Percentiles rank a stretch among this genome's conserved stretches.
These are phyloP conservation scores for Eurytoma californica DNA, from an alignment of 2,888 invertebrate genomes.

Conservation along the genomic window DNA sequence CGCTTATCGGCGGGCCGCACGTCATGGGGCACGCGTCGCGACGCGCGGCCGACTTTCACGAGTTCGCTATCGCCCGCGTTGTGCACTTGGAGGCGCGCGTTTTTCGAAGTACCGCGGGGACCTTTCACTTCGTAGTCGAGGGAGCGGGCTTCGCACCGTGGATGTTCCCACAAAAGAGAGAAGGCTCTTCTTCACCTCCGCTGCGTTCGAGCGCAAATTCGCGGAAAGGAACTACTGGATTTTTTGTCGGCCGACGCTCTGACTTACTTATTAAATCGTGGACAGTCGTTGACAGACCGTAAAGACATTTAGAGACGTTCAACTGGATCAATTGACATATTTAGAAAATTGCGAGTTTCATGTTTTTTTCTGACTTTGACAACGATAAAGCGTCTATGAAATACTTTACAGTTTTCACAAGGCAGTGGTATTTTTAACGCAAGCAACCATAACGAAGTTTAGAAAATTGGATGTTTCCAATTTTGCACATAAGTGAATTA, in stretches of 20 bases:
- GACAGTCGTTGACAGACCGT: too few relatives aligned
- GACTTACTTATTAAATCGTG: background rate
- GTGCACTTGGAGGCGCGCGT: constrained; percentile 30
- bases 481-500: too few relatives aligned
- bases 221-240: background rate
- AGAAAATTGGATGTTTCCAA: too few relatives aligned
- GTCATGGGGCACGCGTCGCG: constrained; percentile 7
- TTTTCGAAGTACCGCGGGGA: constrained; percentile 57
- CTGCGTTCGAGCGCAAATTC: constrained; percentile 39
- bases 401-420: too few relatives aligned
- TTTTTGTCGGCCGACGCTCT: background rate
- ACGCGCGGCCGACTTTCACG: constrained; percentile 40
- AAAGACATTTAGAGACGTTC: too few relatives aligned
- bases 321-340: too few relatives aligned
- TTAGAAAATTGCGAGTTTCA: too few relatives aligned
- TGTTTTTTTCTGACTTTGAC: too few relatives aligned
- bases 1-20: too few relatives aligned
- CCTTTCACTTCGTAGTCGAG: constrained; percentile 75
- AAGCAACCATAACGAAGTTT: too few relatives aligned
- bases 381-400: too few relatives aligned
- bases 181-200: constrained; percentile 66
- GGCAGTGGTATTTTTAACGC: too few relatives aligned
- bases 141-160: constrained; percentile 68
- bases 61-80: constrained; percentile 14
- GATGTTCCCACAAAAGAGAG: constrained; percentile 71